Conservation (phyloP, 2,888 invertebrate genomes). For the Agrochola lota region DNA sequence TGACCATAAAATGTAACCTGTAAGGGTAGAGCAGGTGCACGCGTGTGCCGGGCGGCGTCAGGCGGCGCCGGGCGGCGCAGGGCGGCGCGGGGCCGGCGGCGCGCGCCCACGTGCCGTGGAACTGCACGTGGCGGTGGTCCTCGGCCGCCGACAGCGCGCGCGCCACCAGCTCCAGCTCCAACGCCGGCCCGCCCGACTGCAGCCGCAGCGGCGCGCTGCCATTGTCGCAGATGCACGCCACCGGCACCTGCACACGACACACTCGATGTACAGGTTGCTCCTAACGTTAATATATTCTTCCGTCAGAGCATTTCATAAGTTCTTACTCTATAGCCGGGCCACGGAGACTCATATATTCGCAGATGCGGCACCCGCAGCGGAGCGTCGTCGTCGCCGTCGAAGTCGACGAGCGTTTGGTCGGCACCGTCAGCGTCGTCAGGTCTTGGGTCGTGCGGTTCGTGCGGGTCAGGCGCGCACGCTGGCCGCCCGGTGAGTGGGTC, state of each 20-base stretch:
- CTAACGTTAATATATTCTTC: neutral
- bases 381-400: slow-evolving; percentile 79
- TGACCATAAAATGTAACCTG: slow-evolving; percentile 69
- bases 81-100: slow-evolving; percentile 62
- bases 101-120: slow-evolving; percentile 91
- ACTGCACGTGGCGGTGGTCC: slow-evolving; percentile 95
- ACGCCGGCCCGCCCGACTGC: slow-evolving; percentile 82
- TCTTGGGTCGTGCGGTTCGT: slow-evolving; percentile 68
- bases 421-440: slow-evolving; percentile 61
- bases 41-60: slow-evolving; percentile 77
- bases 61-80: slow-evolving; percentile 75
- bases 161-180: slow-evolving; percentile 95
- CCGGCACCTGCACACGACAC: slow-evolving; percentile 86
- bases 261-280: neutral
- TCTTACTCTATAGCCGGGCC: slow-evolving; percentile 92
- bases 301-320: slow-evolving; percentile 8
- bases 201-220: slow-evolving; percentile 80
- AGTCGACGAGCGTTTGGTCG: slow-evolving; percentile 60
- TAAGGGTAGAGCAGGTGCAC: slow-evolving; percentile 83
- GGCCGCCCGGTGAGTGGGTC: slow-evolving; percentile 94
- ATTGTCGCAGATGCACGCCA: slow-evolving; percentile 96
- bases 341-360: slow-evolving; percentile 92
- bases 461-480: slow-evolving; percentile 76
- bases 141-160: slow-evolving; percentile 94
- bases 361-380: slow-evolving; percentile 89